Conservation (phyloP, 2,888 invertebrate genomes). For the Acrobeloides nanus region DNA sequence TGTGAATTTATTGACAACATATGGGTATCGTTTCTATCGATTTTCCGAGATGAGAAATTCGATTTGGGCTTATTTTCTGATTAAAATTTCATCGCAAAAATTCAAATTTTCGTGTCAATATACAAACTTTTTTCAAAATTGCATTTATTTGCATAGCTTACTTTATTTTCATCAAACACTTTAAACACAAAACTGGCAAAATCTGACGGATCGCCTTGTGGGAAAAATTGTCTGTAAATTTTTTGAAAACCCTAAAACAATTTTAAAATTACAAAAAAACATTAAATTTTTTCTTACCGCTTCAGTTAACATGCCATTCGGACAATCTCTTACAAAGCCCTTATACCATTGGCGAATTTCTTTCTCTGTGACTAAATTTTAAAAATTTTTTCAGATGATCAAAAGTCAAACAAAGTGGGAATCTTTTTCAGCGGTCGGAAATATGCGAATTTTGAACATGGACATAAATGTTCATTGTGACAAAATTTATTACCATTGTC, state of each 20-base stretch:
- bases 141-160: too few relatives aligned
- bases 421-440: background rate
- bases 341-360: conserved; percentile 66
- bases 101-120: too few relatives aligned
- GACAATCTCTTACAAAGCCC: conserved; percentile 91
- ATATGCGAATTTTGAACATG: conserved; percentile 1
- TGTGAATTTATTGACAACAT: too few relatives aligned
- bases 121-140: too few relatives aligned
- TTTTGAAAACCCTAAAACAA: conserved; percentile 84
- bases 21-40: too few relatives aligned
- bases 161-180: conserved; percentile 96
- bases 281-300: conserved; percentile 67
- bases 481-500: conserved; percentile 1
- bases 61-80: too few relatives aligned
- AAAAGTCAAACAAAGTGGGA: background rate
- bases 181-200: conserved; percentile 95
- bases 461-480: background rate
- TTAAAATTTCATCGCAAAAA: too few relatives aligned
- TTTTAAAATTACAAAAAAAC: background rate
- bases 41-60: too few relatives aligned
- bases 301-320: conserved; percentile 85
- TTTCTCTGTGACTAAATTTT: conserved; percentile 55
- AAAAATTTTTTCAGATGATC: too few relatives aligned
- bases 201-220: conserved; percentile 96
- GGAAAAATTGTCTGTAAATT: conserved; percentile 99